These are phyloP conservation scores for Macrobrachium nipponense DNA, from an alignment of 1,140 invertebrate species.

Conservation along the genomic window DNA sequence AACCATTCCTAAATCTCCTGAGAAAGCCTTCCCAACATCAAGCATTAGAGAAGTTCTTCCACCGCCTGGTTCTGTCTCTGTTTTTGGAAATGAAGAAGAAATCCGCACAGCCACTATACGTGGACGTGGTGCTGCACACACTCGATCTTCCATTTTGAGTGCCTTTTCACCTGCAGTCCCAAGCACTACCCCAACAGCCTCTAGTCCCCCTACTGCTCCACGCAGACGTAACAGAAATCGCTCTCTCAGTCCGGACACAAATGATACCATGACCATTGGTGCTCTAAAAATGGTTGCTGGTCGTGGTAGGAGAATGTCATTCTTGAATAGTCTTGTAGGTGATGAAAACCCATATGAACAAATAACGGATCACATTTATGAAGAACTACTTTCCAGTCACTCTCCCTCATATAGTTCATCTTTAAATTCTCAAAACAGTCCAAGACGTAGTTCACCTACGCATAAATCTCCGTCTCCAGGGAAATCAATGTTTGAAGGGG, in stretches of 20 bases:
- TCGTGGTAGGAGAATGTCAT: conserved; percentile 31
- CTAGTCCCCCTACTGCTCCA: conserved; percentile 53
- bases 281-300: neutral
- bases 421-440: conserved; percentile 64
- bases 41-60: conserved; percentile 43
- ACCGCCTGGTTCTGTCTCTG: conserved; percentile 27
- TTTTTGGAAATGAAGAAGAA: conserved; percentile 53
- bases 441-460: conserved; percentile 45
- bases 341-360: conserved; percentile 54
- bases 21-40: conserved; percentile 26
- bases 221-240: conserved; percentile 50
- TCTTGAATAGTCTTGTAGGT: conserved; percentile 39
- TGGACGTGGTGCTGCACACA: conserved; percentile 51
- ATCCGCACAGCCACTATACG: conserved; percentile 60
- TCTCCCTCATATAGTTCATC: conserved; percentile 76
- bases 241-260: conserved; percentile 54
- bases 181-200: conserved; percentile 21
- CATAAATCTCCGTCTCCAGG: conserved; percentile 63
- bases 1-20: conserved; percentile 12
- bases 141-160: conserved; percentile 42
- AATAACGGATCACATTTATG: conserved; percentile 82
- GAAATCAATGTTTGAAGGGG: conserved; percentile 83
- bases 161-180: conserved; percentile 17
- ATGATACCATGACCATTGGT: neutral
- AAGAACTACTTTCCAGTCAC: conserved; percentile 77